These are phyloP conservation scores for Caenorhabditis sp. DNA, from an alignment of 2,888 invertebrate genomes.

Conservation along the genomic window DNA sequence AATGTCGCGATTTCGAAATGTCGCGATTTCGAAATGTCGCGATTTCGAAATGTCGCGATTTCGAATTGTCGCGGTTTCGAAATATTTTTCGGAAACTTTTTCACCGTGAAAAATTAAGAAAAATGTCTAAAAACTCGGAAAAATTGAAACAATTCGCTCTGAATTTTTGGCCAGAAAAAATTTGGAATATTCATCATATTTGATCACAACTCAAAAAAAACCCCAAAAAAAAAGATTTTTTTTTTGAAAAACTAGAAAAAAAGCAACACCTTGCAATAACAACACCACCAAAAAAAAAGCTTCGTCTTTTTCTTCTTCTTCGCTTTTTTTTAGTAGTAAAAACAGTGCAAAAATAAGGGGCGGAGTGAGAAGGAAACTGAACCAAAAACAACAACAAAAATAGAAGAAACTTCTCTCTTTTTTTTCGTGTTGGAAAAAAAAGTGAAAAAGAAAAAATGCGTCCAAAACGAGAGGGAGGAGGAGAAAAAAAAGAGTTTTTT, in stretches of 20 bases:
- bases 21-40: too few species aligned
- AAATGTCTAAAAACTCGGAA: too few species aligned
- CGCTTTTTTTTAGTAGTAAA: too few species aligned
- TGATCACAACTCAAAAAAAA: not conserved
- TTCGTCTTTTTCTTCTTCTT: not conserved
- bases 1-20: too few species aligned
- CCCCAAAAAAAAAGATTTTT: not conserved
- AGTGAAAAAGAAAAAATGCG: not conserved
- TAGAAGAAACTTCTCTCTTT: not conserved
- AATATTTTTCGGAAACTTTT: too few species aligned
- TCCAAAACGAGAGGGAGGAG: not conserved
- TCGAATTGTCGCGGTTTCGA: not conserved
- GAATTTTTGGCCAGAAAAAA: too few species aligned
- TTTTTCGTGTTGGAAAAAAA: not conserved
- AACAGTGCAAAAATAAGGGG: not conserved
- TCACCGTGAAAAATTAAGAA: too few species aligned
- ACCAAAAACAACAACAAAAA: not conserved
- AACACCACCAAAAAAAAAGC: constrained; percentile 1
- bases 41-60: too few species aligned
- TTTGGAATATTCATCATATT: too few species aligned
- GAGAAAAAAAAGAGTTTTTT: too few species aligned
- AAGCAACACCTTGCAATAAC: not conserved
- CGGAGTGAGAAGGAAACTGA: not conserved
- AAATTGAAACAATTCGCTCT: too few species aligned
- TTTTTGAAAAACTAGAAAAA: not conserved